Percentiles rank a stretch among this genome's conserved stretches.
These are phyloP conservation scores for Xyliphius kryptos DNA, from an alignment of 2,113 vertebrate genomes.

Conservation along the genomic window DNA sequence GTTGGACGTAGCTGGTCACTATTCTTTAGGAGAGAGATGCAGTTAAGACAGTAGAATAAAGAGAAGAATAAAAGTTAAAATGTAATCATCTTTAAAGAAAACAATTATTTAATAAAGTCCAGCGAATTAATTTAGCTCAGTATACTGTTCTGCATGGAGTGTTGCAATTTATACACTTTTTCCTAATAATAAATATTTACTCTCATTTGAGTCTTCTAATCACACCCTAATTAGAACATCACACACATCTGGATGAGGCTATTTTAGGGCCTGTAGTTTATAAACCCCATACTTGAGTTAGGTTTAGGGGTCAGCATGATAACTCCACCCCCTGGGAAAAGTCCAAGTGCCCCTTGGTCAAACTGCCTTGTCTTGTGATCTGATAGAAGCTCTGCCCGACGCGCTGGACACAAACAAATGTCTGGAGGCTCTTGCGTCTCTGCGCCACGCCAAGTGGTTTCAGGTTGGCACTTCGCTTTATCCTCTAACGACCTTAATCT, in stretches of 20 bases:
- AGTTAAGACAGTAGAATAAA: no score
- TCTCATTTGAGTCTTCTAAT: background rate
- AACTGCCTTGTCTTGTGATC: constrained; percentile 99
- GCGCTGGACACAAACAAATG: constrained; percentile 99
- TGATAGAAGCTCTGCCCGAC: constrained; percentile 97
- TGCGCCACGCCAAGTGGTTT: constrained; percentile 99
- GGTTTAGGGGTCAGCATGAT: constrained; percentile 53
- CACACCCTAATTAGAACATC: background rate
- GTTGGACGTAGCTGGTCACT: constrained; percentile 5
- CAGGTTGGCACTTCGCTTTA: constrained; percentile 99
- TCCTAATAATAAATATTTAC: no score
- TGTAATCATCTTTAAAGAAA: no score
- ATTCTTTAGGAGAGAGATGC: no score
- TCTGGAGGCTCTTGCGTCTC: constrained; percentile 98
- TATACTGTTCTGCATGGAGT: no score
- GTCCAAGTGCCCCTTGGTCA: constrained; percentile 99
- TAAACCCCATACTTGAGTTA: no score
- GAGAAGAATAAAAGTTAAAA: no score
- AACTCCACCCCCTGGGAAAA: constrained; percentile 82
- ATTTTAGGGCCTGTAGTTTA: no score
- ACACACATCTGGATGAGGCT: background rate
- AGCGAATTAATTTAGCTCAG: no score
- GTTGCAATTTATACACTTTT: no score
- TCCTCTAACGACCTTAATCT: constrained; percentile 63
- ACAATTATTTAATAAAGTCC: no score